Evolutionary conservation across 1,140 invertebrate genomes (phyloP), one percentile per base, ranked within the genome.

Genomic region (Drosophila repletoides): DNA sequence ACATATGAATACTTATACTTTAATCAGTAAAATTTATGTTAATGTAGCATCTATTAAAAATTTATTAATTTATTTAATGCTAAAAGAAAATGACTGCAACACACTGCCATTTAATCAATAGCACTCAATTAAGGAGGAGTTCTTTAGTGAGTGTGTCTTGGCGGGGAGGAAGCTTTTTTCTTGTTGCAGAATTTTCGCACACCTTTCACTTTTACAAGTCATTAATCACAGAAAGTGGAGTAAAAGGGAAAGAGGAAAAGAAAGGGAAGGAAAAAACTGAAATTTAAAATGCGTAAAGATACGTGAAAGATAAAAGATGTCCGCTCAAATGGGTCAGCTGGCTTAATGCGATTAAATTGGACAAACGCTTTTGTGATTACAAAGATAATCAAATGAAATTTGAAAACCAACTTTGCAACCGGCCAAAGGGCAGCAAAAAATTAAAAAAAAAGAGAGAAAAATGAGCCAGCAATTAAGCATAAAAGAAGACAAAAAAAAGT

Each of bases 151-250:
- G 33, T n/a, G n/a, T n/a, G 40, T 31, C 33, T 53, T 65, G 34
- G 15, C 26, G 21, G n/a, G n/a, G n/a, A n/a, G n/a, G n/a, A 21
- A 14, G n/a, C 15, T 33, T 14, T 53, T 34, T 33, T 10, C 9
- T 41, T 49, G 5, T 34, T 12, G 28, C 21, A 24, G 7, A 22
- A 58, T 45, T 76, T 83, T 38, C 71, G 64, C 74, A 38, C 79
- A 71, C 65, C 70, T 84, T 84, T 83, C 70, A 70, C 65, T 84
- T 84, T 83, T 61, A 59, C 74, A 60, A 79, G 59, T 74, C 79
- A 84, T 83, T 83, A 84, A 83, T 77, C 74, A 83, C 74, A 22
- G 65, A 26, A 31, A 64, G 12, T 33, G 15, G 43, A 55, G 26
- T 31, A 38, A 7, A 9, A 9, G 12, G 5, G 3, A 31, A 55